Percentiles rank a stretch among this genome's conserved stretches.
Conservation (phyloP, 2,888 invertebrate species). For the Carcina quercana region DNA sequence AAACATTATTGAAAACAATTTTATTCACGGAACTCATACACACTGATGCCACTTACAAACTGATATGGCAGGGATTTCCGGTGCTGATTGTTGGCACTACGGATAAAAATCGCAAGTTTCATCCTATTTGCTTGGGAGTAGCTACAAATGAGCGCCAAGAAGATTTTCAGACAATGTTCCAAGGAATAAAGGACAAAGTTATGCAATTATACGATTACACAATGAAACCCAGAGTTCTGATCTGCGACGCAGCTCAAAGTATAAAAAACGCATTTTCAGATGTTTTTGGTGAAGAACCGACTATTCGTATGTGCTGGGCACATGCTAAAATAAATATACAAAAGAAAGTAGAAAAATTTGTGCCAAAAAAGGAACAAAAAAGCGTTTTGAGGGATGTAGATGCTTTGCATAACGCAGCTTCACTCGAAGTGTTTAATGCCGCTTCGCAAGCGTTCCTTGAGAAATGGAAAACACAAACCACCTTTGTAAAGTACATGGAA, state of each 20-base stretch:
- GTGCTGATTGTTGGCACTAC: slow-evolving; percentile 16
- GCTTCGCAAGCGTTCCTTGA: slow-evolving; percentile 2
- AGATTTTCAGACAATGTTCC: slow-evolving; percentile 19
- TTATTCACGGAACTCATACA: slow-evolving; percentile 11
- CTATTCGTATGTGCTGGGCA: slow-evolving; percentile 1
- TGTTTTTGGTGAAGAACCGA: slow-evolving; percentile 6
- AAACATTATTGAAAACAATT: slow-evolving; percentile 12
- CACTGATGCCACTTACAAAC: slow-evolving; percentile 16
- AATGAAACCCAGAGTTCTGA: slow-evolving; percentile 14
- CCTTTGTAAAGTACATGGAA: slow-evolving; percentile 5
- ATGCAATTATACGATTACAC: slow-evolving; percentile 10
- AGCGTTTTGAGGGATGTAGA: background rate
- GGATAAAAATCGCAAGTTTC: slow-evolving; percentile 18
- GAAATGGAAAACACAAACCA: slow-evolving; percentile 1
- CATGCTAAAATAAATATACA: slow-evolving; percentile 1
- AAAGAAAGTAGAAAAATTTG: background rate
- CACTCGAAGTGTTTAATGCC: background rate
- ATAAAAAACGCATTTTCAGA: slow-evolving; percentile 9
- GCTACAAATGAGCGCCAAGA: slow-evolving; percentile 15
- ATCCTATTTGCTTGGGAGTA: slow-evolving; percentile 17
- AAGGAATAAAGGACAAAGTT: slow-evolving; percentile 14
- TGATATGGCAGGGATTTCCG: slow-evolving; percentile 24
- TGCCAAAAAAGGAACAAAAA: background rate
- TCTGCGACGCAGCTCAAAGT: slow-evolving; percentile 19
- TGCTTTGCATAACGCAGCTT: background rate